Conservation (phyloP, 1,140 invertebrate species). For the Oryzaephilus surinamensis region DNA sequence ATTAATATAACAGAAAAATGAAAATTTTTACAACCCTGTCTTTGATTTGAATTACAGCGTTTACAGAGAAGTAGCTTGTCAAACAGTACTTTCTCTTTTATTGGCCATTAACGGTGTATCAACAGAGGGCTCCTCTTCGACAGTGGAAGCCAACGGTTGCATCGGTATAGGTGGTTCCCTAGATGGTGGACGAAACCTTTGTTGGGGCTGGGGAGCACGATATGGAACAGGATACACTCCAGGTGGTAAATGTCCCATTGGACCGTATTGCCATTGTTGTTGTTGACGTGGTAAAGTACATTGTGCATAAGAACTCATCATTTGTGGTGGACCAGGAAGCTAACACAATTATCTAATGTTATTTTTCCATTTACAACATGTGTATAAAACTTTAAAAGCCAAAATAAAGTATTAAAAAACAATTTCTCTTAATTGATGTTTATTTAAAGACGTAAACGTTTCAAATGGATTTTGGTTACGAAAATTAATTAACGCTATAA, state of each 20-base stretch:
- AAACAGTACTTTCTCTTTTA: constrained; percentile 46
- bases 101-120: constrained; percentile 44
- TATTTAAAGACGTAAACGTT: too few species aligned
- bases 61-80: constrained; percentile 36
- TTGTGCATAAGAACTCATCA: constrained; percentile 33
- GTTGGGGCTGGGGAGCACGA: constrained; percentile 21
- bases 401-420: too few species aligned
- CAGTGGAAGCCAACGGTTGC: constrained; percentile 28
- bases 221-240: constrained; percentile 30
- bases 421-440: too few species aligned
- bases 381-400: too few species aligned
- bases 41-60: constrained; percentile 4
- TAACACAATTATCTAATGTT: constrained; percentile 14
- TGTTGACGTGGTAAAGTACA: constrained; percentile 42
- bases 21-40: constrained; percentile 4
- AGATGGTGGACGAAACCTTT: constrained; percentile 19
- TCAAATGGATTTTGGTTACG: too few species aligned
- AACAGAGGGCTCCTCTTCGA: constrained; percentile 40
- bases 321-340: constrained; percentile 23
- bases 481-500: too few species aligned
- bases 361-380: not conserved
- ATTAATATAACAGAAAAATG: constrained; percentile 5
- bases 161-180: constrained; percentile 38
- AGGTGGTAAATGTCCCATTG: constrained; percentile 31
- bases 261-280: constrained; percentile 32